Percentiles rank a stretch among this genome's conserved stretches.
Evolutionary conservation across 1,140 invertebrate species (phyloP).

Genomic region (Globodera rostochiensis): DNA sequence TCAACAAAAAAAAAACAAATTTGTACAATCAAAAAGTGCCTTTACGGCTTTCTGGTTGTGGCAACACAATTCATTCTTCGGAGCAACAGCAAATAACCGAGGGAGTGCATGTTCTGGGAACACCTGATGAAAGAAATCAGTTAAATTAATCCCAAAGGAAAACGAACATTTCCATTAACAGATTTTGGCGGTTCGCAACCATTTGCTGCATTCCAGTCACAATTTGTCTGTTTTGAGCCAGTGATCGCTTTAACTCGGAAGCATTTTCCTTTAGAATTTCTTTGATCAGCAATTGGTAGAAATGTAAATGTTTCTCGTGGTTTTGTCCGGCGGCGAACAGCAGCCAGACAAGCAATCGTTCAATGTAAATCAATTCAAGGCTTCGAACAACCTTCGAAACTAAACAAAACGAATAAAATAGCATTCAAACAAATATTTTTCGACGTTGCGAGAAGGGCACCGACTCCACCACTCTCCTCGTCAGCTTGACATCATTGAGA

Average conservation of each 20-base stretch:
- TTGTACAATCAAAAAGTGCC: neutral
- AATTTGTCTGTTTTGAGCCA: conserved; percentile 25
- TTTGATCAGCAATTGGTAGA: conserved; percentile 38
- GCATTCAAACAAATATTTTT: neutral
- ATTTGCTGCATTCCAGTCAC: conserved; percentile 40
- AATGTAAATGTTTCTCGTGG: conserved; percentile 34
- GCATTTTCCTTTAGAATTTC: conserved; percentile 33
- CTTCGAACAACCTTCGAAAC: conserved; percentile 24
- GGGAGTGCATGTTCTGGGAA: conserved; percentile 15
- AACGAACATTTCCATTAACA: conserved; percentile 35
- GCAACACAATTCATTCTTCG: conserved; percentile 18
- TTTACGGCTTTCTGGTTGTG: neutral
- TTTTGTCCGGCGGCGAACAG: neutral
- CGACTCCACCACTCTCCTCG: conserved; percentile 31
- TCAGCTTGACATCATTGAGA: conserved; percentile 43
- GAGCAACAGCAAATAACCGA: conserved; percentile 12
- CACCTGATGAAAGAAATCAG: conserved; percentile 18
- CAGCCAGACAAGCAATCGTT: conserved; percentile 38
- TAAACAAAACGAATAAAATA: conserved; percentile 24
- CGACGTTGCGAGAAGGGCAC: conserved; percentile 44
- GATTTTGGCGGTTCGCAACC: conserved; percentile 25
- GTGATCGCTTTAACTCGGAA: conserved; percentile 31
- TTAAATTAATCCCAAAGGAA: neutral
- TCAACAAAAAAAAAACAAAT: neutral
- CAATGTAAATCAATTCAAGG: conserved; percentile 32